These are phyloP conservation scores for Pontoporia blainvillei DNA, from an alignment of 2,113 vertebrate species.

Conservation along the genomic window DNA sequence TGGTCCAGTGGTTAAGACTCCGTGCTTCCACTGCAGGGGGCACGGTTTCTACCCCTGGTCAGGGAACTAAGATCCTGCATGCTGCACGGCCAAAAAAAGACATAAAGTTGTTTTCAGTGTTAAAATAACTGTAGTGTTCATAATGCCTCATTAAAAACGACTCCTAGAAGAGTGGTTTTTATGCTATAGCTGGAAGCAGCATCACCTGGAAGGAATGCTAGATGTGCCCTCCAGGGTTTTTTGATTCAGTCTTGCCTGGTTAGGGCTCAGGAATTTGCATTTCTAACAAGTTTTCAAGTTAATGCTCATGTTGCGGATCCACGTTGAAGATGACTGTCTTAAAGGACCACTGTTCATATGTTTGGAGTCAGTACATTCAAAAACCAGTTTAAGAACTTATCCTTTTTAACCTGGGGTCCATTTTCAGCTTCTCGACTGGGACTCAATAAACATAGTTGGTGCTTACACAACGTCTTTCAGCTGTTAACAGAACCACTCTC, in stretches of 20 bases:
- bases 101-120: not conserved
- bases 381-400: slow-evolving; percentile 5
- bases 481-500: slow-evolving; percentile 1
- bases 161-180: not conserved
- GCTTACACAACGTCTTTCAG: slow-evolving; percentile 38
- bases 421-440: slow-evolving; percentile 12
- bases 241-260: too few relatives aligned
- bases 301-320: not conserved
- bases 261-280: not conserved
- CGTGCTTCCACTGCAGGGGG: not conserved
- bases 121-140: not conserved
- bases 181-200: not conserved
- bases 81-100: not conserved
- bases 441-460: slow-evolving; percentile 15
- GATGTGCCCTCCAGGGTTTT: not conserved
- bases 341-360: not conserved
- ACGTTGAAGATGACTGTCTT: not conserved
- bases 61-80: too few relatives aligned
- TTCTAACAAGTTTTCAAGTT: not conserved
- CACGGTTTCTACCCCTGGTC: not conserved
- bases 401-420: slow-evolving; percentile 31
- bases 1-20: not conserved
- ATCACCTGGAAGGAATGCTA: not conserved
- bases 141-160: not conserved
- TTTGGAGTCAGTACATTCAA: slow-evolving; percentile 6